Base-by-base conservation (phyloP, 1,140 invertebrate genomes). In the Agraylea sexmaculata region DNA sequence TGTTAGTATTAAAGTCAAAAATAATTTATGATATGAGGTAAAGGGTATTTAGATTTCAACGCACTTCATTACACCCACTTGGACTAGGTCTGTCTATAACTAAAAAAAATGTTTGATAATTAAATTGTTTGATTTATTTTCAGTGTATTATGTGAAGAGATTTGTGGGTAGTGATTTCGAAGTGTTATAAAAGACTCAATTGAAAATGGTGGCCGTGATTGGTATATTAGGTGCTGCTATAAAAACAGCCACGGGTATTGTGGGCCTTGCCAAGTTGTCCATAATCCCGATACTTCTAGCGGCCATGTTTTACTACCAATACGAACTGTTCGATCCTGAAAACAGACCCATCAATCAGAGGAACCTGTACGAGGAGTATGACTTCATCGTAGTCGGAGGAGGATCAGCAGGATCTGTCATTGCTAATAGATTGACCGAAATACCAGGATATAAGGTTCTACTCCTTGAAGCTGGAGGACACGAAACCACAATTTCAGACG, bases 391-490 rank as follows among this genome's bases (percentile, higher is more conserved):
- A 0, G 66, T 89, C 1, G 87, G 85, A 0, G 80, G 73, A 5
- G 92, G 91, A 0, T 87, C 87, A 0, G 88, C 87, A 2, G 92
- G 91, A 3, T 73, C 79, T 1, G 87, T 94, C 0, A 42, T 96
- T 3, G 87, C 85, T 0, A 87, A 84, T 42, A 68, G 92, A 23
- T 62, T 96, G 1, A 77, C 86, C 0, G 85, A 88, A 55, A 69
- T 84, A 20, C 70, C 74, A 1, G 64, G 78, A 16, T 86, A 83
- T 77, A 85, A 71, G 37, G 78, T 92, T 0, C 60, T 93, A 12
- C 57, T 94, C 4, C 47, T 94, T 13, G 90, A 94, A 63, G 88
- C 88, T 0, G 90, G 89, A 1, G 84, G 82, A 1, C 80, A 86
- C 37, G 87, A 92, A 50, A 80, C 78, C 0, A 77, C 86, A 51